phyloP scores from a whole-genome alignment of 2,888 invertebrate genomes.

The Tachina lurida region DNA sequence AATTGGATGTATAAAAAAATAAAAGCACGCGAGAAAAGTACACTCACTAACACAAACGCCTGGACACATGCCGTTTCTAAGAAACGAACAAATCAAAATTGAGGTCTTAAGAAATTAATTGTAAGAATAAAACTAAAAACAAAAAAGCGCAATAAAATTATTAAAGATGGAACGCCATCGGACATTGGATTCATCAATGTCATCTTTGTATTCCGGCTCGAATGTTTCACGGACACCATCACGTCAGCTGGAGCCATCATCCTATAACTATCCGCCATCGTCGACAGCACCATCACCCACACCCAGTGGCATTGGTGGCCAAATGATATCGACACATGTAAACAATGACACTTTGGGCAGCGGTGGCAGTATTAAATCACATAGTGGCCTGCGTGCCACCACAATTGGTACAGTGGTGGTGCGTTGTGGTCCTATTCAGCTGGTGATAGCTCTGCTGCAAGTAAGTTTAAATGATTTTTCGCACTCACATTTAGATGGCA shows the following conservation, averaged over 20 bases:
- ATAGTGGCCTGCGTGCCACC: slow-evolving; percentile 85
- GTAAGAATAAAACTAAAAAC: neutral
- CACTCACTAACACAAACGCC: neutral
- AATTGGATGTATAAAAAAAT: slow-evolving; percentile 3
- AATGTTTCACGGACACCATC: slow-evolving; percentile 76
- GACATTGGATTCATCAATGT: slow-evolving; percentile 82
- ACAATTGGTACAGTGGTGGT: slow-evolving; percentile 96
- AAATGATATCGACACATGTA: slow-evolving; percentile 40
- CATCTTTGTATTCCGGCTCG: slow-evolving; percentile 80
- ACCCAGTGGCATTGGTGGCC: slow-evolving; percentile 73
- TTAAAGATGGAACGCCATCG: slow-evolving; percentile 76
- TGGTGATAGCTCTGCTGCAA: slow-evolving; percentile 94
- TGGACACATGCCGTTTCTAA: slow-evolving; percentile 43
- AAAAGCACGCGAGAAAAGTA: slow-evolving; percentile 30
- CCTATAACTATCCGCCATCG: slow-evolving; percentile 79
- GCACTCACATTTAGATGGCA: neutral
- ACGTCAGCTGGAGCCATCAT: slow-evolving; percentile 73
- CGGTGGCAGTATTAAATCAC: slow-evolving; percentile 47
- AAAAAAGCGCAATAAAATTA: slow-evolving; percentile 13
- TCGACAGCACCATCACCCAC: slow-evolving; percentile 79
- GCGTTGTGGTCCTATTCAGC: slow-evolving; percentile 92
- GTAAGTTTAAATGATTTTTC: slow-evolving; percentile 84
- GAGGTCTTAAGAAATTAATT: slow-evolving; percentile 43
- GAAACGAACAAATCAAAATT: slow-evolving; percentile 6
- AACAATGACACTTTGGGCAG: slow-evolving; percentile 62